Percentiles rank a stretch among this genome's conserved stretches.
These are phyloP conservation scores for Pangasius sanitwongsei DNA, from an alignment of 2,797 vertebrate genomes.

Conservation along the genomic window DNA sequence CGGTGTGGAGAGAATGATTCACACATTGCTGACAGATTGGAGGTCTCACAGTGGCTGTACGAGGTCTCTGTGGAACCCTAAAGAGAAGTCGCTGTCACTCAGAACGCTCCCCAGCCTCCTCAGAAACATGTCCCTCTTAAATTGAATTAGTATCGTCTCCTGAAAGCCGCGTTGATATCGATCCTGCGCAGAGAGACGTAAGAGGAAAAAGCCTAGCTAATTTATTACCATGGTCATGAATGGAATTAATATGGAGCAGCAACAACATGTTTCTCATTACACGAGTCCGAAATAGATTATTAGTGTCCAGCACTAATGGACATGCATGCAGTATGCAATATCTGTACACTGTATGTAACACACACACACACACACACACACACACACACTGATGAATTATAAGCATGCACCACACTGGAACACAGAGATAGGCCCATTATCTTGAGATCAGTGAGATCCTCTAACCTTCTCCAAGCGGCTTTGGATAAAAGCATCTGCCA, in stretches of 20 bases:
- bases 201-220: background rate
- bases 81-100: constrained; percentile 26
- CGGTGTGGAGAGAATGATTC: background rate
- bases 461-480: background rate
- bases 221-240: background rate
- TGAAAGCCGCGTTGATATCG: constrained; percentile 37
- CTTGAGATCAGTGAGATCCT: background rate
- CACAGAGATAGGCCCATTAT: background rate
- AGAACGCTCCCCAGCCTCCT: constrained; percentile 19
- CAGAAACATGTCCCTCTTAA: constrained; percentile 27
- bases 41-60: constrained; percentile 1
- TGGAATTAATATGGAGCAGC: background rate
- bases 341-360: background rate
- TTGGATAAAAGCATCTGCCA: background rate
- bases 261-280: background rate
- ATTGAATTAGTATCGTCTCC: constrained; percentile 33
- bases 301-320: background rate
- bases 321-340: background rate
- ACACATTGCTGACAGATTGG: constrained; percentile 10
- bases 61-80: background rate
- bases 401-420: background rate
- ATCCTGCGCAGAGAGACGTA: constrained; percentile 1
- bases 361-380: background rate
- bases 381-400: background rate
- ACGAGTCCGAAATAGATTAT: background rate